phyloP scores from a whole-genome alignment of 1,140 invertebrate genomes.

The Drosophila setifemur region DNA sequence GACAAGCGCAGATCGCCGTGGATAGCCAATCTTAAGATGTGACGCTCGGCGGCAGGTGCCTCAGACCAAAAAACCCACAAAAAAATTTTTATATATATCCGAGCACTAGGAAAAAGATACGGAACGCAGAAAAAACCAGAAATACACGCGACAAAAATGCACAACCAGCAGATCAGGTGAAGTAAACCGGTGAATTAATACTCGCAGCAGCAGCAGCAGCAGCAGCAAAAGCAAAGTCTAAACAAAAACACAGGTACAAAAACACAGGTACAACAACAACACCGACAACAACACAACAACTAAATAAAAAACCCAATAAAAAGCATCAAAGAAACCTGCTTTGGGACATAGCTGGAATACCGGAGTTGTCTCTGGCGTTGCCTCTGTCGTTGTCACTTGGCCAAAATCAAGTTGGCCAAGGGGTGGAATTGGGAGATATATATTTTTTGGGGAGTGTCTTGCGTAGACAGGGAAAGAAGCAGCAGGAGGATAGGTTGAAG shows the following conservation, averaged over 20 bases:
- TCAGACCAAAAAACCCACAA: slow-evolving; percentile 24
- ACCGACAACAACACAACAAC: too few species aligned
- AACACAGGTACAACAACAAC: slow-evolving; percentile 20
- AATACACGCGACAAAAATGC: slow-evolving; percentile 73
- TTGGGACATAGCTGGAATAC: slow-evolving; percentile 68
- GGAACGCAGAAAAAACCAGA: slow-evolving; percentile 43
- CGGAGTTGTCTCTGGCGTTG: slow-evolving; percentile 38
- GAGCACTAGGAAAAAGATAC: neutral
- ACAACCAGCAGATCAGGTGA: slow-evolving; percentile 65
- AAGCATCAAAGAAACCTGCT: slow-evolving; percentile 71
- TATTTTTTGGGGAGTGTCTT: slow-evolving; percentile 32
- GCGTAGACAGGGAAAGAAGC: neutral
- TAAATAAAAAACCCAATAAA: slow-evolving; percentile 4
- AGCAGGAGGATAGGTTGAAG: slow-evolving; percentile 1
- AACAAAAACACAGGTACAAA: slow-evolving; percentile 45
- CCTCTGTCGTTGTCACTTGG: slow-evolving; percentile 28
- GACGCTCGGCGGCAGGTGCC: slow-evolving; percentile 4
- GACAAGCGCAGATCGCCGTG: slow-evolving; percentile 20
- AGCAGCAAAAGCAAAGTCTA: slow-evolving; percentile 38
- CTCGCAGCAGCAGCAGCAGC: slow-evolving; percentile 21
- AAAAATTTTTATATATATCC: too few species aligned
- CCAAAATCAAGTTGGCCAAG: neutral
- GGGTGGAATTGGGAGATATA: neutral
- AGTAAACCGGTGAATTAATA: slow-evolving; percentile 73
- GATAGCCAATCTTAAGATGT: slow-evolving; percentile 23